Evolutionary conservation across 2,113 vertebrate species (phyloP).

Genomic region (Cololabis saira): DNA sequence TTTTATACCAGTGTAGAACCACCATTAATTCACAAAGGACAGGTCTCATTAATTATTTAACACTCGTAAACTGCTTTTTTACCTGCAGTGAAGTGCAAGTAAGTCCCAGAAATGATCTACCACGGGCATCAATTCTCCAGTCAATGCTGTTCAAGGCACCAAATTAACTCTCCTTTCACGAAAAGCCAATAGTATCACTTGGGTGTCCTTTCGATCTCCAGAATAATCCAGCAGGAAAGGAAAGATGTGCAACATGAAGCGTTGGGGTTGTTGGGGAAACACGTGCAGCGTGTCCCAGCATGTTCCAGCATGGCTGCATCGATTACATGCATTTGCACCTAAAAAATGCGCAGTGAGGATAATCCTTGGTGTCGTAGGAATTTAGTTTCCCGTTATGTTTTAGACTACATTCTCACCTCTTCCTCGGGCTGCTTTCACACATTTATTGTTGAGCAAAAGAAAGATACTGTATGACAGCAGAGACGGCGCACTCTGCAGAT

Average conservation of each 20-base stretch:
- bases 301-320: not conserved
- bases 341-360: no score
- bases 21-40: not conserved
- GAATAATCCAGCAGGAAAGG: conserved; percentile 9
- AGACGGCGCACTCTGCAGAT: not conserved
- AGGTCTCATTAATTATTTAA: not conserved
- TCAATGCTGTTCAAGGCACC: conserved; percentile 16
- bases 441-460: no score
- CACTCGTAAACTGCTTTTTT: conserved; percentile 8
- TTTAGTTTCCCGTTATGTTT: no score
- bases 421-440: no score
- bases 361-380: no score
- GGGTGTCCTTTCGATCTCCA: conserved; percentile 14
- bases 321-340: not conserved
- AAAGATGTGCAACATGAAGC: not conserved
- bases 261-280: not conserved
- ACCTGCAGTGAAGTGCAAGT: not conserved
- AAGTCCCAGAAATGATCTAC: conserved; percentile 15
- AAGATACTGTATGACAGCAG: not conserved
- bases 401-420: no score
- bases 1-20: not conserved
- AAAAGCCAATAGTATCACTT: not conserved
- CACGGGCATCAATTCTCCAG: not conserved
- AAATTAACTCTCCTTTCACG: not conserved
- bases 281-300: no score